Conservation (phyloP, 2,113 vertebrate species). For the Pycnonotus jocosus region DNA sequence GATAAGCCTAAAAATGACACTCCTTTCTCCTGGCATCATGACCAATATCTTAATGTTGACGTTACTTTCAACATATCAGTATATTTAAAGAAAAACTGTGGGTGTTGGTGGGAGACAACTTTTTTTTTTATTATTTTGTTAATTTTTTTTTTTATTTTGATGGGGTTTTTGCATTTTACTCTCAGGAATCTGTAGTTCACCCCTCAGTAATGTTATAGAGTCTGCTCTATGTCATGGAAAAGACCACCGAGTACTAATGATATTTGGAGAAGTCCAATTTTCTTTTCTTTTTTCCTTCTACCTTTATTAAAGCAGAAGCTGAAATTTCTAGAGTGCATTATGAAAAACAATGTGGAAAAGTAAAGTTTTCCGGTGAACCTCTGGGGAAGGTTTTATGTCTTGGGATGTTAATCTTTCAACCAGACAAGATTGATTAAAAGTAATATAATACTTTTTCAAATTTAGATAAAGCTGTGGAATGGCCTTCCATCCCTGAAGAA, state of each 20-base stretch:
- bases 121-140: not conserved
- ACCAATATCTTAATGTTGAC: not conserved
- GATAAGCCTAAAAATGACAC: not conserved
- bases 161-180: not conserved
- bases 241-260: not conserved
- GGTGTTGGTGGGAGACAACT: not conserved
- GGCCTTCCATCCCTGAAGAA: not conserved
- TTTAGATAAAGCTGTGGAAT: not conserved
- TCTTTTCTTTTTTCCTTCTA: not conserved
- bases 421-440: not conserved
- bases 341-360: not conserved
- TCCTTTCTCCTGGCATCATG: not conserved
- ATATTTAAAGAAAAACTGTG: not conserved
- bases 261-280: not conserved
- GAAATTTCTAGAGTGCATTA: not conserved
- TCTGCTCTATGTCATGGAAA: not conserved
- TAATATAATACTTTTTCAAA: not conserved
- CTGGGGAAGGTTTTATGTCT: not conserved
- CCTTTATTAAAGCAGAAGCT: not conserved
- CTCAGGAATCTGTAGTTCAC: not conserved
- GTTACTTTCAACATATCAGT: not conserved
- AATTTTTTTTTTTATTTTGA: not conserved
- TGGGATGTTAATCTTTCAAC: not conserved
- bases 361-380: not conserved
- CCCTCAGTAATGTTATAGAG: not conserved